Base-by-base conservation (phyloP, 2,113 vertebrate genomes). In the Neogobius melanostomus region DNA sequence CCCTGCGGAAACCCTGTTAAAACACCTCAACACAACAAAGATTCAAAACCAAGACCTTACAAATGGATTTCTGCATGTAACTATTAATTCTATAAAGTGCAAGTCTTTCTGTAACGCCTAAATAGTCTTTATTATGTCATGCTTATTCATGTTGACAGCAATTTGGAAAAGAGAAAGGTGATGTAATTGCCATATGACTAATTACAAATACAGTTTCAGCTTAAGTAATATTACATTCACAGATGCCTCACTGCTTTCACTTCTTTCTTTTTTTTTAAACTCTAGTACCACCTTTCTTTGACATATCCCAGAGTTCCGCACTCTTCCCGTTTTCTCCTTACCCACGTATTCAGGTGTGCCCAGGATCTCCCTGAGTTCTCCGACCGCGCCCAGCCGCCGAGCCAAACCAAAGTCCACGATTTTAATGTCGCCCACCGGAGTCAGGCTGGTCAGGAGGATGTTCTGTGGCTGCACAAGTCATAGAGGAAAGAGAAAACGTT, bases 391-490 rank as follows among this genome's bases (percentile, higher is more conserved):
- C 66, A 99, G 90, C 71, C 94, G 94, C 74, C 97, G 94, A 43
- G 97, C 95, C 94, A 99, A 93, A 62, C 97, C 97, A 84, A 99
- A 98, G 91, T 99, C 97, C 11, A 99, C 97, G 43, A 99, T 95
- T 92, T 98, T 98, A 68, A 99, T 95, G 86, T 99, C 97, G 52
- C 96, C 97, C n/a, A 95, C 92, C 75, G 97, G 96, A 61, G 74
- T 92, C 74, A 92, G 1, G 15, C 93, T 93, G 82, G 96, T 98
- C 72, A 98, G 86, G 75, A 99, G 92, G 71, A 99, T 98, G 81
- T 99, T 99, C 88, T 99, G 97, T 6, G 97, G 97, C 97, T 99
- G 89, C 28, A 36, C 15, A 47, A 65, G 60, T 72, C 4, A 47
- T 36, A 61, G 17, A 47, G 16, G 45, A 68, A 47, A 63, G 43